Base-by-base conservation (phyloP, 2,797 vertebrate genomes). In the Columba guinea region DNA sequence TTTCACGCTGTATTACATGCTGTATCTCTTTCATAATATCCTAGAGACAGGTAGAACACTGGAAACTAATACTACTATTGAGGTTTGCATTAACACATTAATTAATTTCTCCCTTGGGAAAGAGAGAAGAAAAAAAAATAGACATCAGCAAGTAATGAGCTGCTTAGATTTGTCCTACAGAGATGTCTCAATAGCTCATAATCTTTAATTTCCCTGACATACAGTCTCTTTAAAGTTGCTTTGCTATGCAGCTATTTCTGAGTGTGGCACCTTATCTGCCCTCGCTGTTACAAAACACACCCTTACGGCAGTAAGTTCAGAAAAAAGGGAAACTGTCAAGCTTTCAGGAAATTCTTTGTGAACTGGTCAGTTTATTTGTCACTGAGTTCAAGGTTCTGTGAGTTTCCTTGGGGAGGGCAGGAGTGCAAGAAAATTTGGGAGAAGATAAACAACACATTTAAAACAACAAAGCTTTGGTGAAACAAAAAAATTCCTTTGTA, bases 231-330 rank as follows among this genome's bases (percentile, higher is more conserved):
- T 74, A 64, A 89, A 94, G 75, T 88, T 58, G 76, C 81, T 89
- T 87, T 84, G 62, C 48, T 60, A 39, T 71, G 84, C 74, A 84
- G 67, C 79, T 79, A n/a, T 39, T 90, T 87, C 74, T 82, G 67
- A 93, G 71, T 16, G 16, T 32, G 55, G 68, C 30, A 60, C 74
- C 87, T 89, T 62, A 92, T 90, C 79, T 93, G 78, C 77, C 75
- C 69, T 77, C 55, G 51, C 32, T 93, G 86, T 91, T 74, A 93
- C 41, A 91, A 82, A 97, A 95, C 73, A 85, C 58, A 89, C 44
- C 46, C 83, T 87, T 63, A 68, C 46, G 51, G 69, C 84, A 87
- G n/a, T 17, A 53, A 90, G 52, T 83, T 63, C 78, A 51, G 55
- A 39, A 51, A 63, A 70, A 77, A 62, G 48, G 39, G 76, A 55